Evolutionary conservation across 2,888 invertebrate species (phyloP).

Genomic region (Congeria kusceri): DNA sequence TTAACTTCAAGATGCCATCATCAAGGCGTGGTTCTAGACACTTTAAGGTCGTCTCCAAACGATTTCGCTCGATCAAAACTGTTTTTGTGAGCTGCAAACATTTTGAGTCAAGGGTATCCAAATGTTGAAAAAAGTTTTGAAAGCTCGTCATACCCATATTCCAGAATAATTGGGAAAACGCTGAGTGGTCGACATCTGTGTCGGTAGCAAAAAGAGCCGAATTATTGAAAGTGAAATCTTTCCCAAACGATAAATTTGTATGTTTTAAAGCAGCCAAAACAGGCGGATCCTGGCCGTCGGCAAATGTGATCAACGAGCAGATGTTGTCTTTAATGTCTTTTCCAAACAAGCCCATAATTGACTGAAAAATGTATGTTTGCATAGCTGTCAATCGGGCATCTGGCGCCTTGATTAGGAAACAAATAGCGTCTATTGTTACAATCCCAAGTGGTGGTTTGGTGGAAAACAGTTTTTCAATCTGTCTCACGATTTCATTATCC

Average conservation of each 20-base stretch:
- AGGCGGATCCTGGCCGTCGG: conserved; percentile 64
- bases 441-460: too few relatives aligned
- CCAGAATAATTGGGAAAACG: conserved; percentile 55
- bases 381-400: conserved; percentile 56
- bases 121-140: conserved; percentile 48
- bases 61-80: conserved; percentile 55
- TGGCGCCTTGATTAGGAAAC: conserved; percentile 62
- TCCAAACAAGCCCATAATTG: conserved; percentile 61
- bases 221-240: conserved; percentile 60
- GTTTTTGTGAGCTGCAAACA: conserved; percentile 61
- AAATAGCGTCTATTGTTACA: too few relatives aligned
- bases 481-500: conserved; percentile 29
- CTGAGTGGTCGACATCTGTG: conserved; percentile 23
- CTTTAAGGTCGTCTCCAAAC: conserved; percentile 50
- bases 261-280: conserved; percentile 56
- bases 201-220: too few relatives aligned
- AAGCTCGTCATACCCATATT: conserved; percentile 61
- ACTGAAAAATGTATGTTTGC: conserved; percentile 62
- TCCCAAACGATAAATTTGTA: conserved; percentile 49
- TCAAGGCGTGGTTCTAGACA: conserved; percentile 37
- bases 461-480: conserved; percentile 30
- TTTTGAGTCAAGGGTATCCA: conserved; percentile 46
- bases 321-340: too few relatives aligned
- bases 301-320: conserved; percentile 64
- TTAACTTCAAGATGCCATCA: conserved; percentile 38